Base-by-base conservation (phyloP, 2,888 invertebrate genomes). In the Seira ritae region DNA sequence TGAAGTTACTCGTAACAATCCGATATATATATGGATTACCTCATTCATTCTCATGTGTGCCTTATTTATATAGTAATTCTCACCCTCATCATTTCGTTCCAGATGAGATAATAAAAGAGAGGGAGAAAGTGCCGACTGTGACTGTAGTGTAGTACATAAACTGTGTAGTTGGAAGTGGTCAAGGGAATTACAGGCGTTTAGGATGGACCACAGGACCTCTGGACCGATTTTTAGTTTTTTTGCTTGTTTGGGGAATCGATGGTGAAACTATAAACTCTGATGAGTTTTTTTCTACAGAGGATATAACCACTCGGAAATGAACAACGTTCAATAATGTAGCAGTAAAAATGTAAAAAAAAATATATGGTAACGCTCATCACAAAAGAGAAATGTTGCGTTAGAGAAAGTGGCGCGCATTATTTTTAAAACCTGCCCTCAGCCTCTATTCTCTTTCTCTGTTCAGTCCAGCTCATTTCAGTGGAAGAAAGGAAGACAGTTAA, bases 1-100 rank as follows among this genome's bases (percentile, higher is more conserved):
- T 82, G 31, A 85, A 86, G 85, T 86, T 85, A 84, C 84, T 80
- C 85, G 70, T 69, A 50, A 55, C 76, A 76, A 31, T 31, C 31
- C 31, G 8, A 31, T 31, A 8, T 31, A 31, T 31, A 8, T 31
- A 31, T 31, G 31, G 31, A 31, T 31, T 60, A 67, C 68, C 67
- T 46, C 31, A 60, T 60, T 1, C 55, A 70, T 23, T 78, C 46
- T 78, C 55, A 19, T 70, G 68, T 46, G n/a, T 67, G n/a, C 23
- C 12, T 62, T 77, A 55, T 66, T 23, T 66, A 24, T 19, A 20
- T 70, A 37, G 20, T 67, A 24, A 55, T 71, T 81, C 81, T 70
- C 71, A 46, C 62, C 80, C 55, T 73, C 72, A 72, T 81, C 76
- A 76, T 76, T 76, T 71, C 67, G 31, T 46, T 50, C 65, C 75